Base-by-base conservation (phyloP, 2,888 invertebrate species). In the Horisme vitalbata region DNA sequence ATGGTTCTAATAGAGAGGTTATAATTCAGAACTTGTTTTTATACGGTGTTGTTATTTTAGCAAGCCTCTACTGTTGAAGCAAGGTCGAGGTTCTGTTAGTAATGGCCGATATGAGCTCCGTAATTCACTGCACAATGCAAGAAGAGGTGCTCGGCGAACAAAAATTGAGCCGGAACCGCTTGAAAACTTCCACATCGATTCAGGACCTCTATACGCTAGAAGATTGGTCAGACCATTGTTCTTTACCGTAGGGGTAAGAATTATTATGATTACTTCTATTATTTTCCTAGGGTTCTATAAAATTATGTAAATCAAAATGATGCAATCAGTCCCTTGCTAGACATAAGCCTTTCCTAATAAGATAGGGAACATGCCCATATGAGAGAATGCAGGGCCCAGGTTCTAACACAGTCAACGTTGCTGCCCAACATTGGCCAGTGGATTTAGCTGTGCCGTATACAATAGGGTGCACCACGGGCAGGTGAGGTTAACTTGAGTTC, bases 161-260 rank as follows among this genome's bases (percentile, higher is more conserved):
- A 54, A 27, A 21, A 55, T 71, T 13, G 75, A 82, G 36, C 71
- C 78, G 3, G 83, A 85, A 46, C 85, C 86, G 1, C 49, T 92
- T 44, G 83, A 89, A 52, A 72, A 83, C 57, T 58, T 85, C 43
- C 71, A 78, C 38, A 63, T 88, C 28, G 85, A 89, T 52, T 62
- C 83, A 12, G 85, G 85, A 10, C 85, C 90, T 35, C 63, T 91
- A 45, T 67, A 80, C 37, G 58, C 82, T 8, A 79, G 73, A 31
- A 83, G 79, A 53, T 74, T 94, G 36, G 83, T 91, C 67, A 94
- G 91, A 77, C 93, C 93, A 11, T 83, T 94, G 34, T 72, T 91
- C 28, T 94, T 94, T 71, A 92, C 94, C 35, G 65, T 94, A 37
- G 89, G 91, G 71, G 94, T 94, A 87, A 86, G 90, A 7, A n/a